Conservation (phyloP, 2,797 vertebrate species). For the Vultur gryphus region DNA sequence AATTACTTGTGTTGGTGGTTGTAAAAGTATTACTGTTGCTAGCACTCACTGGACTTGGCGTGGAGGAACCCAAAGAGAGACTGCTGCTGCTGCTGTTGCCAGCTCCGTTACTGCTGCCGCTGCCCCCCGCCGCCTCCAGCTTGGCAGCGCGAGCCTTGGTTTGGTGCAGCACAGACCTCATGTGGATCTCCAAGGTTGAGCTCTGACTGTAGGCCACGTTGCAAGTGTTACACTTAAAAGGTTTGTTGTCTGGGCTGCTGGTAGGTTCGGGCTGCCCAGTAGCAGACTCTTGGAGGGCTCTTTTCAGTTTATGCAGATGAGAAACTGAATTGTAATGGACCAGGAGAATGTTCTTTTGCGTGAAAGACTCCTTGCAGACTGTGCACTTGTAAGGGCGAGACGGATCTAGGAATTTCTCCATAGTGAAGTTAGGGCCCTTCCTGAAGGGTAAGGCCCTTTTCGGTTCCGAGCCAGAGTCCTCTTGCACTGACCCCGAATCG, state of each 20-base stretch:
- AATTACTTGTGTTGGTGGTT: slow-evolving; percentile 79
- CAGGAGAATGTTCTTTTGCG: slow-evolving; percentile 97
- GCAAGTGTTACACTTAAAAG: slow-evolving; percentile 98
- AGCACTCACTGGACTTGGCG: slow-evolving; percentile 84
- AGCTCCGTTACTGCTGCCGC: slow-evolving; percentile 66
- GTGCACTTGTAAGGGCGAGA: slow-evolving; percentile 99
- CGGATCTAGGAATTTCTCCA: slow-evolving; percentile 99
- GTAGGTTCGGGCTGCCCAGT: slow-evolving; percentile 94
- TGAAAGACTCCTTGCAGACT: slow-evolving; percentile 99
- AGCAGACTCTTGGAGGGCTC: slow-evolving; percentile 96
- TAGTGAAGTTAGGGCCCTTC: slow-evolving; percentile 98
- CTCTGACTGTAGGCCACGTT: slow-evolving; percentile 99
- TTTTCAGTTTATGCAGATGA: slow-evolving; percentile 97
- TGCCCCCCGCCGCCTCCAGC: slow-evolving; percentile 90
- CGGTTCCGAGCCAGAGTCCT: slow-evolving; percentile 96
- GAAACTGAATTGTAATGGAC: slow-evolving; percentile 99
- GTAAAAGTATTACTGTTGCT: slow-evolving; percentile 79
- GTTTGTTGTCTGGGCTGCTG: slow-evolving; percentile 98
- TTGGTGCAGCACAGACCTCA: slow-evolving; percentile 98
- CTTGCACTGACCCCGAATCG: slow-evolving; percentile 91
- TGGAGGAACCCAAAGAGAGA: slow-evolving; percentile 82
- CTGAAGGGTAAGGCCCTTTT: slow-evolving; percentile 97
- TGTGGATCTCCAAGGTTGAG: slow-evolving; percentile 98
- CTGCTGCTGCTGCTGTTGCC: slow-evolving; percentile 71
- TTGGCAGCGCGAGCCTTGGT: slow-evolving; percentile 98